These are phyloP conservation scores for Amphipoea oculea DNA, from an alignment of 2,888 invertebrate species.

Conservation along the genomic window DNA sequence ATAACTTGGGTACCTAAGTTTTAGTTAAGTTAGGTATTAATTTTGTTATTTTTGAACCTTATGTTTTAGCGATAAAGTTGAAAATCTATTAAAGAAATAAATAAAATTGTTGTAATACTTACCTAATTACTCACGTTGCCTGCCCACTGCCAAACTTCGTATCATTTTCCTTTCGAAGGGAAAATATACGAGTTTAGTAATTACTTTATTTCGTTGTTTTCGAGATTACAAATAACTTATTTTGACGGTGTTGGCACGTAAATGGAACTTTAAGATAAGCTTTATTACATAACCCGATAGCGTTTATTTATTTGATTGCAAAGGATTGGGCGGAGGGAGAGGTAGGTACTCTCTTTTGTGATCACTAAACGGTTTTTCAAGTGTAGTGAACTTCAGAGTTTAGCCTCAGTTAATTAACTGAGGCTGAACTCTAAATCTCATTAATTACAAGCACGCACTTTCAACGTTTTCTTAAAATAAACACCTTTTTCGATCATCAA, in stretches of 20 bases:
- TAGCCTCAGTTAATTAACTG: background rate
- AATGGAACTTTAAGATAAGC: slow-evolving; percentile 43
- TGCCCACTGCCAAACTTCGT: slow-evolving; percentile 61
- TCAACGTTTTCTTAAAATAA: background rate
- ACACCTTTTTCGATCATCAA: background rate
- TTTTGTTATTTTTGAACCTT: no score
- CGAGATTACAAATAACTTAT: slow-evolving; percentile 60
- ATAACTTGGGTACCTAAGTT: slow-evolving; percentile 3
- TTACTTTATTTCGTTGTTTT: slow-evolving; percentile 67
- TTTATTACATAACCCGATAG: background rate
- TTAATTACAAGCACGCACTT: background rate
- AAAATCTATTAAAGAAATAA: no score
- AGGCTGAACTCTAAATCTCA: background rate
- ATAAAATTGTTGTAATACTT: slow-evolving; percentile 2
- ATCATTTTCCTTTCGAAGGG: slow-evolving; percentile 62
- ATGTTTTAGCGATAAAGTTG: no score
- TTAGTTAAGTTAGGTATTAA: no score
- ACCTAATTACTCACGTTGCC: slow-evolving; percentile 65
- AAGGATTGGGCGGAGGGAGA: background rate
- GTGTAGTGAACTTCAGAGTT: background rate
- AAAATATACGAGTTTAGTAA: slow-evolving; percentile 67
- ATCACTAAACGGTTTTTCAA: background rate
- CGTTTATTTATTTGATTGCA: slow-evolving; percentile 11
- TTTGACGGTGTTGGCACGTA: slow-evolving; percentile 48
- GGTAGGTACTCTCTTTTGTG: background rate